Evolutionary conservation across 2,113 vertebrate species (phyloP), one percentile per base, ranked within the genome.

Genomic region (Psettodes erumei): DNA sequence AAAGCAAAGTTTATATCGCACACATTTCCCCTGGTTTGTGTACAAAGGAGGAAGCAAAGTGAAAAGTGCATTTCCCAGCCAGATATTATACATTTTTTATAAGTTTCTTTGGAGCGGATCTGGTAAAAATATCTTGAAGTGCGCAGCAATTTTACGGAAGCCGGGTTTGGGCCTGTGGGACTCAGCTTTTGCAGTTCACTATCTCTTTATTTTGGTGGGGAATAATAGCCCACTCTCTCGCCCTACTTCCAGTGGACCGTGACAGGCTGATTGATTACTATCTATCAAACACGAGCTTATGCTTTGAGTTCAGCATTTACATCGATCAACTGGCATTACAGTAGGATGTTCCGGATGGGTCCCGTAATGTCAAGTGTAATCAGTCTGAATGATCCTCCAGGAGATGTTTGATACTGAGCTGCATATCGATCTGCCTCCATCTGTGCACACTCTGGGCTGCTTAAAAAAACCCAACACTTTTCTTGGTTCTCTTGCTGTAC

Each of bases 1-100:
- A 32, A 54, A 16, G 27, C 8, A 32, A 13, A 25, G 10, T 50
- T 50, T 19, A 15, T 33, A 11, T 42, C 38, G 43, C 19, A 28
- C 15, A 12, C 2, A 27, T 30, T 45, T 61, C 38, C 9, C 4
- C 5, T 23, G 27, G 18, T 23, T 48, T 61, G 4, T 55, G 30
- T 32, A 30, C 32, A 28, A 1, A 15, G 3, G 27, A 30, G 38
- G 58, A 61, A 37, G 3, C 16, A 60, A 61, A 66, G 38, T 33
- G 25, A 62, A 50, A 71, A 68, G 68, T 73, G 45, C n/a, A 66
- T 66, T 40, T 66, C 30, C 32, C 35, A 61, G 50, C 12, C 40
- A 43, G 33, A 37, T 33, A 25, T n/a, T n/a, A n/a, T 77, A 16
- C 8, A 69, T 77, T 56, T 77, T 77, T 82, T 28, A 82, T 74